Base-by-base conservation (phyloP, 2,888 invertebrate species). In the Seladonia tumulorum region DNA sequence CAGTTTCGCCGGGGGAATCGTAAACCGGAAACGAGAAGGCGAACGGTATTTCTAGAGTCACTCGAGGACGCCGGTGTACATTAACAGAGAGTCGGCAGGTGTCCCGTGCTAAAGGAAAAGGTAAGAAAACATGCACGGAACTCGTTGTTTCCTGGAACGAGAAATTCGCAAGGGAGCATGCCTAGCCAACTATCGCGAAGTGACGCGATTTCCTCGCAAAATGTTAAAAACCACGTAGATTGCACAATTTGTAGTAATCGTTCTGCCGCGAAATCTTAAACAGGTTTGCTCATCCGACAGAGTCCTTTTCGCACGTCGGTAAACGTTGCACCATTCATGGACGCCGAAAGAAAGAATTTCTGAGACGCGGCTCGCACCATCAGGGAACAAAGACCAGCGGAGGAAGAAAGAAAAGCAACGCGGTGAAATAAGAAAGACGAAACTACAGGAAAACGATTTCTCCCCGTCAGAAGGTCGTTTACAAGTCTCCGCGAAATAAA, bases 401-500 rank as follows among this genome's bases (percentile, higher is more conserved):
- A 42, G 42, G 22, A 42, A n/a, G n/a, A 39, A 78, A 49, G n/a
- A 57, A 29, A 60, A 35, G 35, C 47, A 25, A 70, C 70, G 18
- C 49, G 49, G 4, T 47, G 29, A 16, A 63, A 71, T n/a, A 63
- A 22, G 49, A 42, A 49, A 42, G 42, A 49, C 8, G 75, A 45
- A 76, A 63, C 53, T 42, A 25, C 70, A 42, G 29, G 63, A 81
- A 76, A 53, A 53, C 60, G 49, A 80, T 83, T 80, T 68, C 66
- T 16, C 60, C 66, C 68, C 63, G 79, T 75, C 70, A n/a, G 60
- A 60, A 60, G 77, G 71, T 77, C 83, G 77, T 86, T 80, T 80
- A 72, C 73, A 47, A 80, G 79, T 79, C 76, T 77, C 77, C 66
- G 70, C 75, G 81, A 84, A 86, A 84, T 84, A 77, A 84, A 84